These are phyloP conservation scores for Perccottus glenii DNA, from an alignment of 2,113 vertebrate species.

Conservation along the genomic window DNA sequence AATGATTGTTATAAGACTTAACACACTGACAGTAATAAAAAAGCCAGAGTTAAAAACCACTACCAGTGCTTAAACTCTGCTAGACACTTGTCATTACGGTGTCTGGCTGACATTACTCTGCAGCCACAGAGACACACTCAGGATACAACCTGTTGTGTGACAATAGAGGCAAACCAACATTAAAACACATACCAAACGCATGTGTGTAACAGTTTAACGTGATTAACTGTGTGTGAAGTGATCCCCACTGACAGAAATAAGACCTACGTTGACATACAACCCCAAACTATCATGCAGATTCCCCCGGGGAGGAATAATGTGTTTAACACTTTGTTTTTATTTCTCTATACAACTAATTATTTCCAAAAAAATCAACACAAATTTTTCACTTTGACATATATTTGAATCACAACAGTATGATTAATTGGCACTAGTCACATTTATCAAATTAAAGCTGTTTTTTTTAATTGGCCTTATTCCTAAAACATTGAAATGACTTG, in stretches of 20 bases:
- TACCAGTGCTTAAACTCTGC: slow-evolving; percentile 10
- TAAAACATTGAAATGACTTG: neutral
- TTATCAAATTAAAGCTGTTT: neutral
- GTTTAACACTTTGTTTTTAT: slow-evolving; percentile 11
- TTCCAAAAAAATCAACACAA: neutral
- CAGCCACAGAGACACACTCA: slow-evolving; percentile 12
- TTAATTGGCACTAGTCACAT: neutral
- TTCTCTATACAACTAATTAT: slow-evolving; percentile 15
- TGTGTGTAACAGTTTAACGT: slow-evolving; percentile 28
- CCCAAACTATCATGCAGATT: slow-evolving; percentile 24
- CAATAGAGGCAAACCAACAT: slow-evolving; percentile 52
- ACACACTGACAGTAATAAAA: slow-evolving; percentile 24
- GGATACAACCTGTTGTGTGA: slow-evolving; percentile 41
- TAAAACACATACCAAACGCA: slow-evolving; percentile 66
- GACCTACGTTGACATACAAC: slow-evolving; percentile 30
- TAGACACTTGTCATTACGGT: slow-evolving; percentile 46
- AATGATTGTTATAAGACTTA: slow-evolving; percentile 23
- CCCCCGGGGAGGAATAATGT: slow-evolving; percentile 6
- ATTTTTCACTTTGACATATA: neutral
- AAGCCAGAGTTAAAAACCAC: slow-evolving; percentile 10
- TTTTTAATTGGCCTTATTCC: neutral
- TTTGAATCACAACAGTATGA: neutral
- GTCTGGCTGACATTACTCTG: slow-evolving; percentile 30
- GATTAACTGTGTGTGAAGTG: slow-evolving; percentile 42
- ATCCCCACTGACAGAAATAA: slow-evolving; percentile 42